Conservation (phyloP, 2,888 invertebrate species). For the Clepsis dumicolana region DNA sequence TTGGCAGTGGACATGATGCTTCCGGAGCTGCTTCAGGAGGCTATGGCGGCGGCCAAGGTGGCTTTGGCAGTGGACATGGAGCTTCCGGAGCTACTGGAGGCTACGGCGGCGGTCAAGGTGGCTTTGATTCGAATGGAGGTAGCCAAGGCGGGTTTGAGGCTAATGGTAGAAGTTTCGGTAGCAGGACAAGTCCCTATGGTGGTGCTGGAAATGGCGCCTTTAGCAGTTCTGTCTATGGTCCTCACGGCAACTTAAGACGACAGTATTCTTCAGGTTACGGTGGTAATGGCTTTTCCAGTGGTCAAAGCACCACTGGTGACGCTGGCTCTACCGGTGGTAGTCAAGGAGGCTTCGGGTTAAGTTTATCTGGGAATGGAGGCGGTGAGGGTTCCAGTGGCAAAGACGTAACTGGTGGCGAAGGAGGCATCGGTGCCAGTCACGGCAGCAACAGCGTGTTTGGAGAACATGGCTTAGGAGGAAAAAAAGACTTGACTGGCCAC, state of each 20-base stretch:
- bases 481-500: background rate
- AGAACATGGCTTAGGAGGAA: background rate
- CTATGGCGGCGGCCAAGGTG: no score
- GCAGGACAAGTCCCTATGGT: background rate
- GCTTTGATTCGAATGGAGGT: background rate
- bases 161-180: background rate
- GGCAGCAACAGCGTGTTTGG: background rate
- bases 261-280: background rate
- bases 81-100: no score
- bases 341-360: background rate
- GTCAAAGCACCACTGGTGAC: background rate
- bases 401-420: background rate
- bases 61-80: no score
- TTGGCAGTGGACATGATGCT: no score
- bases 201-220: background rate
- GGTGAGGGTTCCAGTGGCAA: conserved; percentile 2
- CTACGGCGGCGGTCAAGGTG: background rate
- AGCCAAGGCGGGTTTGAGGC: background rate
- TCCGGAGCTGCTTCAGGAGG: no score
- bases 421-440: background rate
- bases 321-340: background rate
- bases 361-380: conserved; percentile 10
- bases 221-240: background rate
- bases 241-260: background rate
- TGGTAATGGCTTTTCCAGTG: background rate